A percentile compares a stretch with the other conserved stretches of the same genome.
Conservation (phyloP, 2,113 vertebrate species). For the Ailurus styani region DNA sequence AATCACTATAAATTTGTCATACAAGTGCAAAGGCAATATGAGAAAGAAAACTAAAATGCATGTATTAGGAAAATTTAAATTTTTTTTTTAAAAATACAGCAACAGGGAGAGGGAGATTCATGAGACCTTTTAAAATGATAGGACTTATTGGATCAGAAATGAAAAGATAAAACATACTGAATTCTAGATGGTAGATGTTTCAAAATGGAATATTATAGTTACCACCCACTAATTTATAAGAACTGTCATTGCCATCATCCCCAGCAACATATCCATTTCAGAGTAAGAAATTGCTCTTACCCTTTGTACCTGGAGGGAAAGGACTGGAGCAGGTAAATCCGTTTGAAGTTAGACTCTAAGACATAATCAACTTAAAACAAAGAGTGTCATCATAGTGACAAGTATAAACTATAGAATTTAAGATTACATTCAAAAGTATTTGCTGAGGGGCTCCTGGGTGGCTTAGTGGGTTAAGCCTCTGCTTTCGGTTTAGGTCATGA, state of each 20-base stretch:
- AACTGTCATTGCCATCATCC: not conserved
- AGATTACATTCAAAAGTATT: not conserved
- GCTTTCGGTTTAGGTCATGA: no score
- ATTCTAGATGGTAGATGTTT: not conserved
- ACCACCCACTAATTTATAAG: not conserved
- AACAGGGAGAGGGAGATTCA: not conserved
- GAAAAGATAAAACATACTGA: not conserved
- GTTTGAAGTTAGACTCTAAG: not conserved
- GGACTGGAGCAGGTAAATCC: not conserved
- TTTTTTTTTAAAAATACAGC: not conserved
- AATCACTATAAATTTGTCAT: not conserved
- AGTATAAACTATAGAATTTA: not conserved
- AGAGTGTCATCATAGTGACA: not conserved
- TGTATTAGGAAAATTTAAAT: not conserved
- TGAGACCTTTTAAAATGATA: not conserved
- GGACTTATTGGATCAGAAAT: not conserved
- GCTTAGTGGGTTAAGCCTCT: no score
- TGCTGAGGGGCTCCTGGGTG: no score
- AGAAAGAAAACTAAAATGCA: not conserved
- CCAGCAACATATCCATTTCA: not conserved
- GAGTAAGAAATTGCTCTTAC: not conserved
- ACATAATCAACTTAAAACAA: not conserved
- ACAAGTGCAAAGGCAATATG: not conserved
- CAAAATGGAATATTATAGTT: not conserved
- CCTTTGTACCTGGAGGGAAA: not conserved